Conservation (phyloP, 2,113 vertebrate genomes). For the Rhipidura dahli region DNA sequence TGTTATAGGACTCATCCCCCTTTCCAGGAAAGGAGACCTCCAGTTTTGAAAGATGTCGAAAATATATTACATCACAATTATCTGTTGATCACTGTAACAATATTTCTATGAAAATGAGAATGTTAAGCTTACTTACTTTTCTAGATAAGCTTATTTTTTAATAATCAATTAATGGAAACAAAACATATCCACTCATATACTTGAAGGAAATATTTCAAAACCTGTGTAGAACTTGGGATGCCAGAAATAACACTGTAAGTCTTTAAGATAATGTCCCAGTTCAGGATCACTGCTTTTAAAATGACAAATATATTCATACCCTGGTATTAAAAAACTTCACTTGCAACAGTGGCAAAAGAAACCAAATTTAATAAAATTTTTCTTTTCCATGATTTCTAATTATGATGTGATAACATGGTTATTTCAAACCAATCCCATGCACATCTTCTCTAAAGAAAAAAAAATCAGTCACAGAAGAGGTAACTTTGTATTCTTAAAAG, state of each 20-base stretch:
- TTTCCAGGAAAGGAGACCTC: not conserved
- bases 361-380: not conserved
- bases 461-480: not conserved
- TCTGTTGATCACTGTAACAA: rapidly evolving
- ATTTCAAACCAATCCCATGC: not conserved
- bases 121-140: not conserved
- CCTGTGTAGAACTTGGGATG: not conserved
- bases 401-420: not conserved
- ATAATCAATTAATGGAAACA: not conserved
- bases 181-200: not conserved
- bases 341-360: not conserved
- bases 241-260: not conserved
- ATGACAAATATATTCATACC: not conserved
- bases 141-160: not conserved
- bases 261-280: not conserved
- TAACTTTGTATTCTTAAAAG: not conserved
- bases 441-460: not conserved
- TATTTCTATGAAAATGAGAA: not conserved
- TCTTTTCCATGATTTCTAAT: not conserved
- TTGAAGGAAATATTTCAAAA: not conserved
- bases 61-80: not conserved
- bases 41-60: not conserved
- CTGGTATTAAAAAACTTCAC: not conserved
- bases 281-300: not conserved
- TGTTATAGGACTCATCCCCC: not conserved